phyloP scores from a whole-genome alignment of 2,888 invertebrate genomes.

The Ptychoptera albimana region DNA sequence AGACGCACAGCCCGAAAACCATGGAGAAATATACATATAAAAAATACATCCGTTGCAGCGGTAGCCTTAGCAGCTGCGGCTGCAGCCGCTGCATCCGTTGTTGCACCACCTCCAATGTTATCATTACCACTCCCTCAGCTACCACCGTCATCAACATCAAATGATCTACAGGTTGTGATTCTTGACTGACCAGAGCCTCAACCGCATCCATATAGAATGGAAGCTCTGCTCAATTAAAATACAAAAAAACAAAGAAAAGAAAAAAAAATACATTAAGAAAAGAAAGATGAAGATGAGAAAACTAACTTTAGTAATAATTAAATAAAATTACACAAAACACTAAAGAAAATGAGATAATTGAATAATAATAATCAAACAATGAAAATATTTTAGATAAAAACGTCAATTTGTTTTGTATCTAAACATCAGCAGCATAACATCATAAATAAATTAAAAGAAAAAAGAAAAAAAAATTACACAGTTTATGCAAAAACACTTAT shows the following conservation, averaged over 20 bases:
- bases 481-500: no score
- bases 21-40: constrained; percentile 45
- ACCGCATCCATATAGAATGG: constrained; percentile 48
- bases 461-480: no score
- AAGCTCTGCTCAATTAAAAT: constrained; percentile 40
- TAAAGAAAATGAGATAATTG: no score
- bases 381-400: no score
- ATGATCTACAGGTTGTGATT: constrained; percentile 52
- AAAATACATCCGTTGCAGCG: constrained; percentile 20
- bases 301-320: no score
- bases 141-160: constrained; percentile 21
- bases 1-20: constrained; percentile 75
- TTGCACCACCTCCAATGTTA: constrained; percentile 9
- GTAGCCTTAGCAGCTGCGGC: constrained; percentile 18
- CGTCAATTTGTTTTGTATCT: no score
- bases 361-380: no score
- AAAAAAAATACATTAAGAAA: background rate
- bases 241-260: background rate
- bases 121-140: background rate
- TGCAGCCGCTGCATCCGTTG: constrained; percentile 18
- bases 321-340: no score
- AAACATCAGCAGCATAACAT: no score
- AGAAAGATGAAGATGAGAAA: no score
- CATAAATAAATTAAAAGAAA: no score
- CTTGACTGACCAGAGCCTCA: constrained; percentile 49